phyloP scores from a whole-genome alignment of 2,888 invertebrate genomes.

The Dicyrtoma fusca region DNA sequence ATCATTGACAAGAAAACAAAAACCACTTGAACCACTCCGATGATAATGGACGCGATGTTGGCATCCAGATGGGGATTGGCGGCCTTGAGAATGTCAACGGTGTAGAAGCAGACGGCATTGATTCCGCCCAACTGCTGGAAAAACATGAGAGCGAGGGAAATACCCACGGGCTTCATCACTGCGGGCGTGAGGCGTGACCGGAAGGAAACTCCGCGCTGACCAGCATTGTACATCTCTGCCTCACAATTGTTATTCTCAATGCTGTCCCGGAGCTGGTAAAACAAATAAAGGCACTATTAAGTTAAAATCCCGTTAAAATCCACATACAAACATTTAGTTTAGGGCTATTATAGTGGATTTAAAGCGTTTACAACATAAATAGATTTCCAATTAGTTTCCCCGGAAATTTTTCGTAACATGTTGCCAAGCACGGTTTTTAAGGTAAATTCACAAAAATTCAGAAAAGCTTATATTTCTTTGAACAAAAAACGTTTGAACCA shows the following conservation, averaged over 20 bases:
- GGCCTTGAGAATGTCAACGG: conserved; percentile 72
- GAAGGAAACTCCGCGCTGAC: not conserved
- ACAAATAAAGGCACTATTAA: too few species aligned
- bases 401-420: too few species aligned
- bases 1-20: conserved; percentile 64
- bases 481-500: too few species aligned
- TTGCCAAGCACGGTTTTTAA: too few species aligned
- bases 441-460: too few species aligned
- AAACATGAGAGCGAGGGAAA: conserved; percentile 77
- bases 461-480: too few species aligned
- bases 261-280: conserved; percentile 37
- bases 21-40: conserved; percentile 65
- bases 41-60: conserved; percentile 65
- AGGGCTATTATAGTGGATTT: too few species aligned
- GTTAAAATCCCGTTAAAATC: too few species aligned
- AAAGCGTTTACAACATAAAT: too few species aligned
- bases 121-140: conserved; percentile 73
- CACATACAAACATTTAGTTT: too few species aligned
- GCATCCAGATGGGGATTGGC: conserved; percentile 66
- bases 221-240: not conserved
- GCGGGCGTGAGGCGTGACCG: conserved; percentile 16
- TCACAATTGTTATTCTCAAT: conserved; percentile 25
- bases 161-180: conserved; percentile 72
- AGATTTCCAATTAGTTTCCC: too few species aligned
- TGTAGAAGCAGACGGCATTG: conserved; percentile 82